Percentiles rank a stretch among this genome's conserved stretches.
phyloP scores from a whole-genome alignment of 2,888 invertebrate species.

The Schizaphis graminum region DNA sequence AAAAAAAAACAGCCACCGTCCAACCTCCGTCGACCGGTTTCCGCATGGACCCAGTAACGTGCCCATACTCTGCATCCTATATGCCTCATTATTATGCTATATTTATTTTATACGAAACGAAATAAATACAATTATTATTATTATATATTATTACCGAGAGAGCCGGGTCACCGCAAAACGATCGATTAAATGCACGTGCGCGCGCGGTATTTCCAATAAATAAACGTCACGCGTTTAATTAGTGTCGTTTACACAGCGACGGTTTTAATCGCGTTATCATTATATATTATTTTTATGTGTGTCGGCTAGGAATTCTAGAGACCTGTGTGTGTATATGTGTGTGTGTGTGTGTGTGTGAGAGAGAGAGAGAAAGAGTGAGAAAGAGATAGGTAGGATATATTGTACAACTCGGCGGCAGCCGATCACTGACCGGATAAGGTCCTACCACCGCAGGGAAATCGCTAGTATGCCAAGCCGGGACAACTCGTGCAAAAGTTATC shows the following conservation, averaged over 20 bases:
- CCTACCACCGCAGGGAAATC: neutral
- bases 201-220: constrained; percentile 25
- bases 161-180: neutral
- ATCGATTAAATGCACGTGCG: constrained; percentile 13
- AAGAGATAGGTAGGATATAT: neutral
- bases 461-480: neutral
- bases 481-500: neutral
- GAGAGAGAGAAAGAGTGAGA: too few relatives aligned
- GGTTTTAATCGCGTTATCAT: neutral
- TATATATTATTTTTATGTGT: neutral
- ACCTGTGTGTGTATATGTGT: neutral
- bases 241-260: constrained; percentile 25
- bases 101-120: neutral
- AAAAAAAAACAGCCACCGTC: constrained; percentile 45
- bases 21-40: constrained; percentile 42
- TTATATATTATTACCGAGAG: neutral
- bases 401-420: neutral
- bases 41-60: neutral
- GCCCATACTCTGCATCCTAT: neutral
- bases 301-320: neutral
- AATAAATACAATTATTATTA: neutral
- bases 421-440: constrained; percentile 29
- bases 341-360: neutral
- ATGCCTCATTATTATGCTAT: neutral
- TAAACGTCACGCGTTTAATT: constrained; percentile 55